A percentile compares a stretch with the other conserved stretches of the same genome.
These are phyloP conservation scores for Pseudomyrmex cubaensis DNA, from an alignment of 1,140 invertebrate species.

Conservation along the genomic window DNA sequence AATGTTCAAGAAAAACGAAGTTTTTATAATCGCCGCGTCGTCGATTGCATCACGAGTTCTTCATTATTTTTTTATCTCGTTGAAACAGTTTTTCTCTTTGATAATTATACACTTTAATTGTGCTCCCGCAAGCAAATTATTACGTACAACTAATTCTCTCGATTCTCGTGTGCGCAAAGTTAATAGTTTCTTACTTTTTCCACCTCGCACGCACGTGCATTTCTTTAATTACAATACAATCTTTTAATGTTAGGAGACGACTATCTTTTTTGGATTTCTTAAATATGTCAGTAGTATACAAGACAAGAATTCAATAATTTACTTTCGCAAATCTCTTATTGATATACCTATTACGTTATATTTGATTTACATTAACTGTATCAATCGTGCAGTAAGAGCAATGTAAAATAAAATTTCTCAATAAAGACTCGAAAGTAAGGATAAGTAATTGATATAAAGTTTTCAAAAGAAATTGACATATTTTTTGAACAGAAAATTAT, in stretches of 20 bases:
- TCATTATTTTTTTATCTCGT: constrained; percentile 23
- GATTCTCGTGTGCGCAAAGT: constrained; percentile 19
- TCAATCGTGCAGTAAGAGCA: too few species aligned
- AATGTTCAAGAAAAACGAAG: constrained; percentile 24
- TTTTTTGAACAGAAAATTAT: background rate
- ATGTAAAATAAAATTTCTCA: background rate
- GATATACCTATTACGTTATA: background rate
- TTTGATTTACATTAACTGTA: background rate
- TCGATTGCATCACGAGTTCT: constrained; percentile 16
- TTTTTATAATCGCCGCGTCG: background rate
- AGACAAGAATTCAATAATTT: background rate
- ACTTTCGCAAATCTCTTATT: background rate
- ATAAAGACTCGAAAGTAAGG: background rate
- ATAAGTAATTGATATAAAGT: background rate
- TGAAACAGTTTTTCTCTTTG: background rate
- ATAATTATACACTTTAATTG: constrained; percentile 22
- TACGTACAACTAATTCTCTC: constrained; percentile 18
- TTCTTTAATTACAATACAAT: background rate
- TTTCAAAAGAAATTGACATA: background rate
- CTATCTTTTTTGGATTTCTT: background rate
- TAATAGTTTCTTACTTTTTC: constrained; percentile 23
- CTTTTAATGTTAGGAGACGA: constrained; percentile 15
- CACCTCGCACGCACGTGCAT: background rate
- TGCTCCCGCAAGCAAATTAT: constrained; percentile 34
- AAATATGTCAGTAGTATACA: background rate